These are phyloP conservation scores for Chloroceryle amazona DNA, from an alignment of 2,797 vertebrate genomes.

Conservation along the genomic window DNA sequence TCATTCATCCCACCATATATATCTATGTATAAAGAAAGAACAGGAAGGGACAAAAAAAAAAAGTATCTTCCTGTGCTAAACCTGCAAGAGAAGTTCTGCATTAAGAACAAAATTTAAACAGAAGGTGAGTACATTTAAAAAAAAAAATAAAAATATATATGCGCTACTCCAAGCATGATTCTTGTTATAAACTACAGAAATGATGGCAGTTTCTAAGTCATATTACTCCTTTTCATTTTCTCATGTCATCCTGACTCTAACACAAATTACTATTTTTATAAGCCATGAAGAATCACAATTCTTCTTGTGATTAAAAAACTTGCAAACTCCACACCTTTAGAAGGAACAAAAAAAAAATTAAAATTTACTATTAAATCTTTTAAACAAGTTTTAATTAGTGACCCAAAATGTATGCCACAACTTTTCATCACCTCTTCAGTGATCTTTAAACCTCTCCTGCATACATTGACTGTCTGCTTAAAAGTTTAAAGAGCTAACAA, in stretches of 20 bases:
- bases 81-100: not conserved
- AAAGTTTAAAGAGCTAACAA: slow-evolving; percentile 89
- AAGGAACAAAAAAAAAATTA: not conserved
- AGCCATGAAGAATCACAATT: not conserved
- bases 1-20: not conserved
- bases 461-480: slow-evolving; percentile 76
- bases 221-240: not conserved
- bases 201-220: not conserved
- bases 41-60: not conserved
- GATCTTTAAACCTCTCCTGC: slow-evolving; percentile 65
- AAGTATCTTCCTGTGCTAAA: not conserved
- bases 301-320: not conserved
- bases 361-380: not conserved
- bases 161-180: not conserved
- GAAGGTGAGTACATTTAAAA: not conserved
- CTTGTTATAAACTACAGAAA: not conserved
- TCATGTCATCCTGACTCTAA: not conserved
- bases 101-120: not conserved
- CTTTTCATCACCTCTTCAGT: slow-evolving; percentile 40
- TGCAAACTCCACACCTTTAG: not conserved
- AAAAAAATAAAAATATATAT: not conserved
- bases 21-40: not conserved
- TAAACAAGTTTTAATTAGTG: slow-evolving; percentile 65
- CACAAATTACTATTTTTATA: not conserved
- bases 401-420: slow-evolving; percentile 39